phyloP scores from a whole-genome alignment of 1,140 invertebrate species.

The Caligus rogercresseyi region DNA sequence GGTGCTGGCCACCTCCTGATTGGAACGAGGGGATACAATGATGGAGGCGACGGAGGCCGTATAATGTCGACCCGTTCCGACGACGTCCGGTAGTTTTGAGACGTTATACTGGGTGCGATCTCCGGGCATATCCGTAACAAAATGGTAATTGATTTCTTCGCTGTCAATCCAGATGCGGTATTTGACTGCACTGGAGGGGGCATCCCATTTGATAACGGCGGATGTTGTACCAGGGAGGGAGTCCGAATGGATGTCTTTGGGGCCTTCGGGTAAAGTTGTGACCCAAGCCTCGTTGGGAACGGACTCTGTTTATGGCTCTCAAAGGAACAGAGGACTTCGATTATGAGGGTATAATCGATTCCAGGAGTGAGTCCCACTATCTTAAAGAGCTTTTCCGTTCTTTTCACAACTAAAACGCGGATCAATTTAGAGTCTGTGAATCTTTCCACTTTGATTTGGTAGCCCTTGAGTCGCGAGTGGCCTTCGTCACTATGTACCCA shows the following conservation, averaged over 20 bases:
- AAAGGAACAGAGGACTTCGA: conserved; percentile 5
- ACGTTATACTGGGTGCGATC: background rate
- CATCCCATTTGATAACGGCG: background rate
- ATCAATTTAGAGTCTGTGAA: background rate
- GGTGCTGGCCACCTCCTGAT: background rate
- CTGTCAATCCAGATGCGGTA: background rate
- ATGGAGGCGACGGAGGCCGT: background rate
- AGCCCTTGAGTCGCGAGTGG: conserved; percentile 9
- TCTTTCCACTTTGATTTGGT: background rate
- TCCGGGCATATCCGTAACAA: background rate
- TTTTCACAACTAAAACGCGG: conserved; percentile 5
- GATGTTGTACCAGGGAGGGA: background rate
- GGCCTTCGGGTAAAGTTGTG: background rate
- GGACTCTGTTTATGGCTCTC: background rate
- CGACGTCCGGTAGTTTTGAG: conserved; percentile 3
- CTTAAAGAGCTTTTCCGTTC: conserved; percentile 1
- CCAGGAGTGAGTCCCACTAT: background rate
- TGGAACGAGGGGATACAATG: background rate
- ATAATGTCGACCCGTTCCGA: background rate
- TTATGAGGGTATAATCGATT: background rate
- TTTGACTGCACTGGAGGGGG: background rate
- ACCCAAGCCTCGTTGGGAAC: background rate
- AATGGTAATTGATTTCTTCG: background rate
- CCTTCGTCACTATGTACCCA: conserved; percentile 16
- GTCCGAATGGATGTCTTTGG: background rate